Evolutionary conservation across 2,797 vertebrate genomes (phyloP).

Genomic region (Avahi laniger): DNA sequence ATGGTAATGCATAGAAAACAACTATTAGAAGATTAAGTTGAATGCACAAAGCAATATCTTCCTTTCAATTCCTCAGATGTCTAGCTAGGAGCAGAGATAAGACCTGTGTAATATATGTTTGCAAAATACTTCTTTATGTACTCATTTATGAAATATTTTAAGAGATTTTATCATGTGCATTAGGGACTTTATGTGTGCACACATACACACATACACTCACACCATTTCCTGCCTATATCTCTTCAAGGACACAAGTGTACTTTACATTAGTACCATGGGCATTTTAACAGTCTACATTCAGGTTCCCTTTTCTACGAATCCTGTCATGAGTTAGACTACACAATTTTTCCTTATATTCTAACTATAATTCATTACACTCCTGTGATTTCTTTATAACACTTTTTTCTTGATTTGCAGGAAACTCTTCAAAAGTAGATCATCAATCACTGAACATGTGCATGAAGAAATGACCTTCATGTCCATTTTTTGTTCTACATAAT

Average conservation of each 20-base stretch:
- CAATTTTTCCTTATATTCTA: slow-evolving; percentile 4
- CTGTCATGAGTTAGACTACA: slow-evolving; percentile 4
- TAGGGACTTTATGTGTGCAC: neutral
- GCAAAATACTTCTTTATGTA: neutral
- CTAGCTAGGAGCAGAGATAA: neutral
- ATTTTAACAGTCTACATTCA: slow-evolving; percentile 41
- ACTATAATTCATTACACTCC: slow-evolving; percentile 62
- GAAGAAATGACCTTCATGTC: slow-evolving; percentile 63
- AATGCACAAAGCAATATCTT: neutral
- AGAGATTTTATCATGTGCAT: neutral
- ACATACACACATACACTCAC: neutral
- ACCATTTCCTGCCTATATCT: neutral
- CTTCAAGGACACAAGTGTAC: slow-evolving; percentile 15
- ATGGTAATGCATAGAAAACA: neutral
- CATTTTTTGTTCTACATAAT: slow-evolving; percentile 58
- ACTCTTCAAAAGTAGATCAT: slow-evolving; percentile 60
- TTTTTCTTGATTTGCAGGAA: slow-evolving; percentile 67
- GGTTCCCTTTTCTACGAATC: slow-evolving; percentile 39
- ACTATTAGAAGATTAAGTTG: neutral
- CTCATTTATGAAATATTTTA: neutral
- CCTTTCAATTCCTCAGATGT: neutral
- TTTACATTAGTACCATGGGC: neutral
- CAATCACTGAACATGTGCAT: slow-evolving; percentile 46
- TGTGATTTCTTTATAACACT: slow-evolving; percentile 61
- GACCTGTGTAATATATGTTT: neutral